phyloP scores from a whole-genome alignment of 1,140 invertebrate species.

The Ephestia elutella region DNA sequence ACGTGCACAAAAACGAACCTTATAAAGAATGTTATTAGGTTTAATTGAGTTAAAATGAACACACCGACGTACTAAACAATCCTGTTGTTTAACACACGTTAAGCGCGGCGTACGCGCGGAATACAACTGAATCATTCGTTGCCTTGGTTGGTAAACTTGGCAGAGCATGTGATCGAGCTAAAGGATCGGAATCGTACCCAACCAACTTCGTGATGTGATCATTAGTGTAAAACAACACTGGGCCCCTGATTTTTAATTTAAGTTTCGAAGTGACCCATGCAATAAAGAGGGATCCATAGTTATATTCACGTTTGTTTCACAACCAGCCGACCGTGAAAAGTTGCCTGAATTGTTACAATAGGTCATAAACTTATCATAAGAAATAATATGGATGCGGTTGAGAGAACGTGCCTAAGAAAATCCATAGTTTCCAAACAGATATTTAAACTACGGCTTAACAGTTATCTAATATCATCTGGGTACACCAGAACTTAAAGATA shows the following conservation, averaged over 20 bases:
- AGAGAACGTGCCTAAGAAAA: too few relatives aligned
- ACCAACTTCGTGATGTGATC: constrained; percentile 50
- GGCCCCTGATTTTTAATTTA: constrained; percentile 14
- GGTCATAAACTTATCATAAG: neutral
- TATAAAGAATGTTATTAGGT: constrained; percentile 19
- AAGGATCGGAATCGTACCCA: neutral
- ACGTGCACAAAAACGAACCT: constrained; percentile 21
- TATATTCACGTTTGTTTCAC: too few relatives aligned
- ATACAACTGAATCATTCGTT: constrained; percentile 36
- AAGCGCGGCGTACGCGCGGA: constrained; percentile 49
- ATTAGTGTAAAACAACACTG: constrained; percentile 25
- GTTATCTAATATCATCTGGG: too few relatives aligned
- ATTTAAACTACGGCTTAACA: too few relatives aligned
- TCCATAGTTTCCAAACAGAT: too few relatives aligned
- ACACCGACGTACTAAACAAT: constrained; percentile 28
- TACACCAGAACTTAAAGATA: too few relatives aligned
- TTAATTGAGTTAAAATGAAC: constrained; percentile 30
- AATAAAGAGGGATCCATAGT: too few relatives aligned
- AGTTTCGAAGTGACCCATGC: neutral
- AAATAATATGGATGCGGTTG: neutral
- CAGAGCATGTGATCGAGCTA: constrained; percentile 58
- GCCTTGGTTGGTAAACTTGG: constrained; percentile 45
- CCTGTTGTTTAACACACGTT: constrained; percentile 33
- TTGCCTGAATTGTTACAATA: neutral
- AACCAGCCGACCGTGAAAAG: neutral